Base-by-base conservation (phyloP, 1,140 invertebrate species). In the Hirudo medicinalis region DNA sequence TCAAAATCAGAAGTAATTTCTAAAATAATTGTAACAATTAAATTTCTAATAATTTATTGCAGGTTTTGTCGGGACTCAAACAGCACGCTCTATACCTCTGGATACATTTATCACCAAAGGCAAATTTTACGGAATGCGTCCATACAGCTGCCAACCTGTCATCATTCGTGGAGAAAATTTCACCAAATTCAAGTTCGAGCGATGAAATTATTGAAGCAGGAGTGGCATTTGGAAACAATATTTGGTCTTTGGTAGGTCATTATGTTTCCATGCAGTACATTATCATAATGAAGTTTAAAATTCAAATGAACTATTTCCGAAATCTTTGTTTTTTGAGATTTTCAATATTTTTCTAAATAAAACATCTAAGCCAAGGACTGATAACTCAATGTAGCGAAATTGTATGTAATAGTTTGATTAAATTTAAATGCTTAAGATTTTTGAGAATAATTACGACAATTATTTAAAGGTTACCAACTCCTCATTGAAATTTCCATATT, bases 161-260 rank as follows among this genome's bases (percentile, higher is more conserved):
- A 73, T 75, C 77, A 43, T 72, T 76, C 72, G 79, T 81, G 6
- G 79, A 81, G 54, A 68, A 75, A 32, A 77, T 80, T 0, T 72
- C 72, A 0, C 79, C 43, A 49, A 49, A 79, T 67, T 76, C 79
- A 0, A 74, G 69, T 20, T 74, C 77, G 71, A 74, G 72, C 25
- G 79, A 80, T 73, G 80, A 81, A 32, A 74, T 76, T 27, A 78
- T 80, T 71, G 80, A 81, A 73, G 80, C 80, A 69, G 80, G 80
- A 36, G 78, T 81, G n/a, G 80, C 79, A 53, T 81, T 81, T 74
- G 79, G 80, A 29, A 75, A 78, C 8, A 79, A 78, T 72, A 78
- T 79, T 67, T 80, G 75, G 72, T 73, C 71, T 60, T 78, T 80
- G 76, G 78, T 80, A n/a, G 8, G 43, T 40, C 68, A 79, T 78